A percentile compares a stretch with the other conserved stretches of the same genome.
phyloP scores from a whole-genome alignment of 1,140 invertebrate species.

The Bombus consobrinus region DNA sequence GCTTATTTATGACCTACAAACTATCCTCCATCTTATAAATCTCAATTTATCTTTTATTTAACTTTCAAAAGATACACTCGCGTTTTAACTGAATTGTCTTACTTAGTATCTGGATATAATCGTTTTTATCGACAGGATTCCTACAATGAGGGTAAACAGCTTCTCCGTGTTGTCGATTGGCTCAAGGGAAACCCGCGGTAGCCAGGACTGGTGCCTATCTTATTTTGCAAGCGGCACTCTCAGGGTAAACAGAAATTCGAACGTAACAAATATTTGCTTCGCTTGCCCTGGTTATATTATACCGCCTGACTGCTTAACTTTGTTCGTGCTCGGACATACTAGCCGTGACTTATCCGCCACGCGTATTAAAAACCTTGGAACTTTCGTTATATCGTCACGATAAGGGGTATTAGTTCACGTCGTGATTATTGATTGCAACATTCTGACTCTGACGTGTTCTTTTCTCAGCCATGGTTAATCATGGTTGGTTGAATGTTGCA shows the following conservation, averaged over 20 bases:
- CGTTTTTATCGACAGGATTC: conserved; percentile 1
- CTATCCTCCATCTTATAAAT: too few relatives aligned
- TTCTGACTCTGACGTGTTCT: not conserved
- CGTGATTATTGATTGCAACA: conserved; percentile 17
- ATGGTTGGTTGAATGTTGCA: not conserved
- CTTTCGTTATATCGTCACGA: conserved; percentile 9
- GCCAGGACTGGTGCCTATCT: conserved; percentile 47
- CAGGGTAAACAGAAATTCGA: conserved; percentile 56
- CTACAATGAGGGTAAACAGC: not conserved
- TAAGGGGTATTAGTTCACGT: conserved; percentile 17
- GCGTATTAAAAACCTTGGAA: conserved; percentile 16
- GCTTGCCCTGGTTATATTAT: conserved; percentile 33
- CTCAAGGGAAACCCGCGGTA: conserved; percentile 15
- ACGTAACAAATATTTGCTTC: conserved; percentile 59
- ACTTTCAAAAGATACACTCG: not conserved
- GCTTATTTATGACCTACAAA: too few relatives aligned
- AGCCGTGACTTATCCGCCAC: conserved; percentile 33
- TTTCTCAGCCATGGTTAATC: not conserved
- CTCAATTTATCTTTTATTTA: too few relatives aligned
- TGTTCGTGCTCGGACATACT: conserved; percentile 48
- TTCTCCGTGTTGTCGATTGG: not conserved
- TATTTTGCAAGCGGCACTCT: conserved; percentile 40
- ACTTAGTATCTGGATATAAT: conserved; percentile 2
- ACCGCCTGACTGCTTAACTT: conserved; percentile 32
- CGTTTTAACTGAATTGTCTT: not conserved